Evolutionary conservation across 1,140 invertebrate genomes (phyloP).

Genomic region (Achatina immaculata): DNA sequence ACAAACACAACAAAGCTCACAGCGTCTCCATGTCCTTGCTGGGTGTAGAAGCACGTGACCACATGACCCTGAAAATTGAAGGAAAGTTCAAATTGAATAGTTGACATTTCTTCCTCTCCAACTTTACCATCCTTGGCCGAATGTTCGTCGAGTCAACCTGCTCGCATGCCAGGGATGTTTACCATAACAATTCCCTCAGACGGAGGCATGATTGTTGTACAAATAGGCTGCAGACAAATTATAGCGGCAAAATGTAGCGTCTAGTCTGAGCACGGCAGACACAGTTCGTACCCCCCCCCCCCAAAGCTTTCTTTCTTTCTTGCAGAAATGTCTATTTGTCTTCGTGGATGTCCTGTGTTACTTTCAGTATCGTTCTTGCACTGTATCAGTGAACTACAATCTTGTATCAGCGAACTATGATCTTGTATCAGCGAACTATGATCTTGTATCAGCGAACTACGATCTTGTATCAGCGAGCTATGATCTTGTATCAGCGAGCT

Average conservation of each 20-base stretch:
- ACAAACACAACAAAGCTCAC: not conserved
- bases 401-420: too few species aligned
- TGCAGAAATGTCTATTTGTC: too few species aligned
- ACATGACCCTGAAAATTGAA: not conserved
- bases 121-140: constrained; percentile 7
- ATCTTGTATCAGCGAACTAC: too few species aligned
- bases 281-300: too few species aligned
- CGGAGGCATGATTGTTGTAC: not conserved
- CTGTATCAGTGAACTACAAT: too few species aligned
- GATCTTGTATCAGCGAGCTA: too few species aligned
- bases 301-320: too few species aligned
- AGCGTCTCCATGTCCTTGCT: not conserved
- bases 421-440: too few species aligned
- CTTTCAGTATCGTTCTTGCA: too few species aligned
- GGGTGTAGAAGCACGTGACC: not conserved
- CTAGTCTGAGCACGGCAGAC: too few species aligned
- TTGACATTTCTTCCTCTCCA: not conserved
- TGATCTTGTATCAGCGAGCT: too few species aligned
- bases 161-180: not conserved
- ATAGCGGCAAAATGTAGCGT: not conserved
- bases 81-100: constrained; percentile 1
- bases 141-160: not conserved
- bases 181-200: not conserved
- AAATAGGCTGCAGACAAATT: not conserved
- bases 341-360: too few species aligned